Evolutionary conservation across 2,113 vertebrate species (phyloP).

Genomic region (Bathybates hornii): DNA sequence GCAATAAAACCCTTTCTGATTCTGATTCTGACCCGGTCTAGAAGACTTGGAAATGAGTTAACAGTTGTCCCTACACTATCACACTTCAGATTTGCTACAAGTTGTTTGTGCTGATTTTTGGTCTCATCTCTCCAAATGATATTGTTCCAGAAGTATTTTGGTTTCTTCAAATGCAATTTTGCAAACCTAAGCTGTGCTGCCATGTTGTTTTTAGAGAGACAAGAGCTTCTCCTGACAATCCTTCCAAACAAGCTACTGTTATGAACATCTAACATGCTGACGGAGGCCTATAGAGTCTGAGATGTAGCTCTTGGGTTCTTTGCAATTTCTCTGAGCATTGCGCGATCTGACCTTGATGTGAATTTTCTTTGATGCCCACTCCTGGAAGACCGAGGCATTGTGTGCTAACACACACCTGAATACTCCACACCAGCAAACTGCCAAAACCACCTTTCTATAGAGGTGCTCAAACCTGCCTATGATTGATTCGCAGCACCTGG

Average conservation of each 20-base stretch:
- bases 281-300: background rate
- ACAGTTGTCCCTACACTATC: background rate
- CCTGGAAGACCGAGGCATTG: background rate
- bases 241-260: background rate
- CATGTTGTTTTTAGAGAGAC: background rate
- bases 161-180: background rate
- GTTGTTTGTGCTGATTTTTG: background rate
- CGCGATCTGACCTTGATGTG: background rate
- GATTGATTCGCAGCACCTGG: background rate
- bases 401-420: background rate
- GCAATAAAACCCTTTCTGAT: too few relatives aligned
- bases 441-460: background rate
- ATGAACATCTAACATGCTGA: background rate
- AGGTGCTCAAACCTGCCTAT: background rate
- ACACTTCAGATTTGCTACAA: background rate
- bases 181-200: background rate
- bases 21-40: background rate
- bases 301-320: background rate
- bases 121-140: background rate
- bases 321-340: background rate
- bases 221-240: background rate
- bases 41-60: background rate
- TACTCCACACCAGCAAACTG: background rate
- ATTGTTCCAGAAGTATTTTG: background rate
- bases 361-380: background rate